Conservation (phyloP, 2,888 invertebrate species). For the Andricus curvator region DNA sequence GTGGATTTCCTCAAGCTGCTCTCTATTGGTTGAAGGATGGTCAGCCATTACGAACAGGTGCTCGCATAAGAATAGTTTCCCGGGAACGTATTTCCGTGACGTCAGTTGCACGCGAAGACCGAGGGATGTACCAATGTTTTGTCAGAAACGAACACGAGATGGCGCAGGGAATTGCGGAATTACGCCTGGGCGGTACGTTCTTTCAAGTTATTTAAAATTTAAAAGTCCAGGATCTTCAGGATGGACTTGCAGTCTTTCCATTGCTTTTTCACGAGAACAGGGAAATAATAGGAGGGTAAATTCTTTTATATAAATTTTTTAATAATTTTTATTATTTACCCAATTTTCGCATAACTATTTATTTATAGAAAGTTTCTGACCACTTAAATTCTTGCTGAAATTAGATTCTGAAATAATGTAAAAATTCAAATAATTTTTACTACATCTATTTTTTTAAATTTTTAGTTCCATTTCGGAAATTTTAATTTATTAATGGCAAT, state of each 20-base stretch:
- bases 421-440: too few species aligned
- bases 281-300: too few species aligned
- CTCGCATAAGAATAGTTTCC: conserved; percentile 76
- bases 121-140: conserved; percentile 79
- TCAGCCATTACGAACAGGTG: conserved; percentile 75
- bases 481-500: too few species aligned
- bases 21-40: conserved; percentile 78
- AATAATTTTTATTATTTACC: too few species aligned
- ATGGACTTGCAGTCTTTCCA: not conserved
- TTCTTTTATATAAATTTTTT: not conserved
- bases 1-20: conserved; percentile 75
- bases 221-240: conserved; percentile 7
- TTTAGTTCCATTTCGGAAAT: too few species aligned
- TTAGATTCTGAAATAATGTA: too few species aligned
- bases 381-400: too few species aligned
- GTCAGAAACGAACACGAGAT: conserved; percentile 77
- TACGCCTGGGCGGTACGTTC: conserved; percentile 77
- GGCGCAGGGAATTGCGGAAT: conserved; percentile 78
- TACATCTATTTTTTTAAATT: too few species aligned
- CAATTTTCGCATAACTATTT: too few species aligned
- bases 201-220: conserved; percentile 35
- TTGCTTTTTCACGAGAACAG: not conserved
- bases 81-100: conserved; percentile 79
- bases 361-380: too few species aligned
- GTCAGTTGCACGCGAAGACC: conserved; percentile 77